phyloP scores from a whole-genome alignment of 2,113 vertebrate genomes.

The Dicaeum eximium region DNA sequence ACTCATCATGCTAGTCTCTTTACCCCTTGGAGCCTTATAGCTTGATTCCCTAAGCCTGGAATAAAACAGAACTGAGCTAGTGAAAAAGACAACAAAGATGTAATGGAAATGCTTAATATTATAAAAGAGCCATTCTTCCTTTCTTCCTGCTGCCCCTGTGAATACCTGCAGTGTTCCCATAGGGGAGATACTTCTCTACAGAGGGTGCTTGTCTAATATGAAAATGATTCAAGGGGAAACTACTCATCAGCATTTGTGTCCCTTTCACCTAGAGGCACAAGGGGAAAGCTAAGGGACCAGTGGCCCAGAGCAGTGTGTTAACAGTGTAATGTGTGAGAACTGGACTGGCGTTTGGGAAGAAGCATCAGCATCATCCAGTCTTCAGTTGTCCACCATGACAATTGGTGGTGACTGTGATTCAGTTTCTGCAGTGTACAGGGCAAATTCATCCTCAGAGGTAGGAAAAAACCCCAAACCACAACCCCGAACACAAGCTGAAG shows the following conservation, averaged over 20 bases:
- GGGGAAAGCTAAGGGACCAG: neutral
- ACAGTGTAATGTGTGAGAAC: neutral
- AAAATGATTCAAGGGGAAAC: neutral
- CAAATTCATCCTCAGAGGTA: neutral
- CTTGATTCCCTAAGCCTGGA: neutral
- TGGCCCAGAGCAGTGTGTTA: neutral
- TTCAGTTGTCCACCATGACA: rapidly evolving
- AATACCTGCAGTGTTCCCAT: neutral
- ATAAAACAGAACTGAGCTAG: neutral
- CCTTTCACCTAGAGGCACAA: rapidly evolving
- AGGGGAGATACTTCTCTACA: neutral
- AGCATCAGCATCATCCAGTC: neutral
- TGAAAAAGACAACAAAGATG: neutral
- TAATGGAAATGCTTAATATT: neutral
- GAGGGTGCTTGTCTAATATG: neutral
- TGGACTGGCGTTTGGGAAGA: neutral
- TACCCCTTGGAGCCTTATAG: neutral
- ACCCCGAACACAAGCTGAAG: neutral
- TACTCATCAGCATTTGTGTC: neutral
- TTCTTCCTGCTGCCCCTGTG: neutral
- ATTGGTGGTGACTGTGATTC: neutral
- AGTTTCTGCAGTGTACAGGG: neutral
- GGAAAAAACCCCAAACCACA: neutral
- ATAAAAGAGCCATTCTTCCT: neutral
- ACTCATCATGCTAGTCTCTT: neutral